phyloP scores from a whole-genome alignment of 2,113 vertebrate species.

The Oplegnathus fasciatus region DNA sequence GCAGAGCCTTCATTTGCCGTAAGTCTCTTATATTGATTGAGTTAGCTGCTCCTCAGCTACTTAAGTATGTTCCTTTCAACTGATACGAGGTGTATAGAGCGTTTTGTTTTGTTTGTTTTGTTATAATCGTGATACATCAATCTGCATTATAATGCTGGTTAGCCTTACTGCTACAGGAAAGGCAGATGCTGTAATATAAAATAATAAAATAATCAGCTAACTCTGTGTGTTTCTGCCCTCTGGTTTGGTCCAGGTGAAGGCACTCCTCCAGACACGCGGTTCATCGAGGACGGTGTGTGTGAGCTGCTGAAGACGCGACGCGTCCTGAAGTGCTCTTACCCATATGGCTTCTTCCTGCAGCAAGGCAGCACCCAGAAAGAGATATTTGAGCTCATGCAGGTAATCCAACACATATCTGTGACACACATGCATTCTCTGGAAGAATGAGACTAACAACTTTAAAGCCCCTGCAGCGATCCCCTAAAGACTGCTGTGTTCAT shows the following conservation, averaged over 20 bases:
- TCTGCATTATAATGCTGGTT: not conserved
- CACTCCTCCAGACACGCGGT: slow-evolving; percentile 94
- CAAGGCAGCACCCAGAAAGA: slow-evolving; percentile 99
- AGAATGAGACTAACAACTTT: not conserved
- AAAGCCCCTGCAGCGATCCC: not conserved
- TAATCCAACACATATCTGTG: slow-evolving; percentile 65
- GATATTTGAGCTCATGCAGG: slow-evolving; percentile 99
- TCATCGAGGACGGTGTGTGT: slow-evolving; percentile 97
- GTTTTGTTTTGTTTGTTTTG: not conserved
- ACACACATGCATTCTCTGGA: not conserved
- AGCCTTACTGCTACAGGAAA: not conserved
- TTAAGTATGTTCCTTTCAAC: not conserved
- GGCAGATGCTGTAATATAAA: not conserved
- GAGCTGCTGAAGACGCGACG: slow-evolving; percentile 98
- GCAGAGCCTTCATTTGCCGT: slow-evolving; percentile 96
- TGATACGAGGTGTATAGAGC: not conserved
- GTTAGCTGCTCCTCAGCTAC: slow-evolving; percentile 6
- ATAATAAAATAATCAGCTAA: not conserved
- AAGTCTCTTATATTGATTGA: slow-evolving; percentile 68
- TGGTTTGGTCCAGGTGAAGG: slow-evolving; percentile 88
- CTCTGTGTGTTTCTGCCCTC: not conserved
- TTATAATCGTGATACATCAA: too few relatives aligned
- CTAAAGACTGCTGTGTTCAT: not conserved
- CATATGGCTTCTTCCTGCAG: slow-evolving; percentile 98
- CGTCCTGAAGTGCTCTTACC: slow-evolving; percentile 99